phyloP scores from a whole-genome alignment of 2,113 vertebrate species.

The Nesospiza acunhae region DNA sequence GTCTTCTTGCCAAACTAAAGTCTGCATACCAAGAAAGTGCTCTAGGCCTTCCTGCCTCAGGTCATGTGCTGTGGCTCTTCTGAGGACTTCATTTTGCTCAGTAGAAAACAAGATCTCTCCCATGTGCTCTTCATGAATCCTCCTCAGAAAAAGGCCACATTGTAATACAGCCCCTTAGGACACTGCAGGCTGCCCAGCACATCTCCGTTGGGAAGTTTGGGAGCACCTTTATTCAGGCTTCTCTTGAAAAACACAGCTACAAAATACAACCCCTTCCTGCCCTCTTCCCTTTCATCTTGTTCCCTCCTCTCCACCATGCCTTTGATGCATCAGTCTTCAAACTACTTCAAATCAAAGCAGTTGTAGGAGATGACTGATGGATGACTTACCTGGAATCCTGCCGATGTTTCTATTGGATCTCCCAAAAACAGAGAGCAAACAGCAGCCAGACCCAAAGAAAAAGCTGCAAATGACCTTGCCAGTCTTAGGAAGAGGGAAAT shows the following conservation, averaged over 20 bases:
- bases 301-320: background rate
- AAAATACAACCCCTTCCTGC: background rate
- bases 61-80: background rate
- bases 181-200: background rate
- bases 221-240: background rate
- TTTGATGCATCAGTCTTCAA: background rate
- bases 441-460: background rate
- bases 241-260: background rate
- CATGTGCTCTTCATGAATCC: background rate
- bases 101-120: background rate
- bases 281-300: slow-evolving; percentile 6
- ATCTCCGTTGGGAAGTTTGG: background rate
- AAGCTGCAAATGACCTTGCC: background rate
- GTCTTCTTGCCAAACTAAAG: slow-evolving; percentile 9
- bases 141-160: background rate
- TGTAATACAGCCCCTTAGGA: background rate
- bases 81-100: background rate
- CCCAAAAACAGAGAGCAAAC: background rate
- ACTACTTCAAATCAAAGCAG: background rate
- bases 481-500: background rate
- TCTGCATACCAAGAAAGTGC: slow-evolving; percentile 8
- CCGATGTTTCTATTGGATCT: background rate
- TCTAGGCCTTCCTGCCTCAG: background rate
- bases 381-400: background rate
- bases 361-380: fast-evolving